Base-by-base conservation (phyloP, 2,113 vertebrate genomes). In the Cacatua alba region DNA sequence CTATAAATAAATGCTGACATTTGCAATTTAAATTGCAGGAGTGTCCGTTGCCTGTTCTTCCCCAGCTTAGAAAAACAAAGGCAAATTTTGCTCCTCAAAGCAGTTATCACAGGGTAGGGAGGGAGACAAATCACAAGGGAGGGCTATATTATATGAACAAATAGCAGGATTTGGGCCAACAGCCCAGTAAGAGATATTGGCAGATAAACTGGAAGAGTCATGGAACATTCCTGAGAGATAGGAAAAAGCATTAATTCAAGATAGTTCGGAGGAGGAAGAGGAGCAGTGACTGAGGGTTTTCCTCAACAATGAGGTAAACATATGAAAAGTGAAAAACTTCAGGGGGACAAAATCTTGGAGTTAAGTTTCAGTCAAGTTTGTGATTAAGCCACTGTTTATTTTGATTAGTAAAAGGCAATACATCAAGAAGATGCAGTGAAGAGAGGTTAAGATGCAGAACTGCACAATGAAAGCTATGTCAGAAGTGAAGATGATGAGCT, bases 71-170 rank as follows among this genome's bases (percentile, higher is more conserved):
- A 86, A 67, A 90, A 88, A 92, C 69, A 95, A 94, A 88, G 37
- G 48, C 25, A 91, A 77, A 84, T 84, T 91, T 94, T 89, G 76
- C 39, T 78, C 39, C 86, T 86, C 64, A 88, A 84, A 90, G 55
- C 17, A 49, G 59, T 48, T 82, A 88, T 74, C 81, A 52, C 9
- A 26, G 55, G 29, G 35, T 8, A 67, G 51, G 49, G 62, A 93
- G 31, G 25, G 41, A 93, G 43, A 68, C 16, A 92, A 83, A 77
- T 43, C 37, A 63, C 55, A 70, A 77, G 29, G 14, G 26, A 86
- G 24, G 19, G 23, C 35, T 49, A 25, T 7, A 65, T 48, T 83
- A 82, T 53, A 57, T 17, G 57, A 88, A 70, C 60, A 86, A 94
- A 75, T 29, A 77, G 75, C 37, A 91, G 59, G 85, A 93, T 86